Evolutionary conservation across 2,888 invertebrate species (phyloP).

Genomic region (Polia nebulosa): DNA sequence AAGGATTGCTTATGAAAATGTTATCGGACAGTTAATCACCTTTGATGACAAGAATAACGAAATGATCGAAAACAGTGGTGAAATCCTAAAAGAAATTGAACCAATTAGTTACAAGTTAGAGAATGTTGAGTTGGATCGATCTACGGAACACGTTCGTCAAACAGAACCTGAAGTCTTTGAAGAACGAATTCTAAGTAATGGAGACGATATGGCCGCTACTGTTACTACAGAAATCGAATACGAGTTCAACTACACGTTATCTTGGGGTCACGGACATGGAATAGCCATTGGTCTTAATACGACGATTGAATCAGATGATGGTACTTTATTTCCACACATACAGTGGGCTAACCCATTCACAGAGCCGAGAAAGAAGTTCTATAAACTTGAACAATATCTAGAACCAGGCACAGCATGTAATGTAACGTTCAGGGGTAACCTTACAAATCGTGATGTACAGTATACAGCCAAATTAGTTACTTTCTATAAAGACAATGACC

Average conservation of each 20-base stretch:
- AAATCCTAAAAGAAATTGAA: constrained; percentile 95
- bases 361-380: constrained; percentile 90
- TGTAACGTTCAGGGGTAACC: constrained; percentile 94
- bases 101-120: constrained; percentile 94
- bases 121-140: constrained; percentile 91
- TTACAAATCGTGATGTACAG: constrained; percentile 94
- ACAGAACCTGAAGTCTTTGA: constrained; percentile 89
- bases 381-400: constrained; percentile 92
- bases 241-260: constrained; percentile 93
- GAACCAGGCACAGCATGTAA: constrained; percentile 96
- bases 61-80: constrained; percentile 92
- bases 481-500: constrained; percentile 92
- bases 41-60: constrained; percentile 92
- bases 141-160: constrained; percentile 88
- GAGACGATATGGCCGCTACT: constrained; percentile 90
- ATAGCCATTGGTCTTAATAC: constrained; percentile 94
- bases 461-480: constrained; percentile 94
- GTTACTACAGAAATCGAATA: constrained; percentile 95
- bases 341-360: constrained; percentile 93
- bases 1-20: constrained; percentile 92
- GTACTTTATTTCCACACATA: constrained; percentile 91
- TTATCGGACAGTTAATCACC: constrained; percentile 93
- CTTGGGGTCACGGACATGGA: constrained; percentile 95
- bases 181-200: constrained; percentile 88
- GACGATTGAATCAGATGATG: constrained; percentile 91